A percentile compares a stretch with the other conserved stretches of the same genome.
phyloP scores from a whole-genome alignment of 1,140 invertebrate species.

The Eriosoma lanigerum region DNA sequence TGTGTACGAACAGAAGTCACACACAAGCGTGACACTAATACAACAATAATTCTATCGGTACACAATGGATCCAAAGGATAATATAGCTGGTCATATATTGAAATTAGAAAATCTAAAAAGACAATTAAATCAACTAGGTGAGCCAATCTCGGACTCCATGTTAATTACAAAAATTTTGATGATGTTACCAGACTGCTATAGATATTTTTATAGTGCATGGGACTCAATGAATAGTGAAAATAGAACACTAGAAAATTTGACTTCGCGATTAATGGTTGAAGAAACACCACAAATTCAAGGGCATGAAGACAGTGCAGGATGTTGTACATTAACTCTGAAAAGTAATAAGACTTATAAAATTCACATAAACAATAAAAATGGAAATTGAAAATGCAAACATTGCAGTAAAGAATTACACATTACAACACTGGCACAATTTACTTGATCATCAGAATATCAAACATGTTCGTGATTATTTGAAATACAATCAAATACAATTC shows the following conservation, averaged over 20 bases:
- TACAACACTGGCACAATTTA: not conserved
- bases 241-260: not conserved
- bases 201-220: not conserved
- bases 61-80: not conserved
- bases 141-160: not conserved
- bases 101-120: not conserved
- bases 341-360: too few species aligned
- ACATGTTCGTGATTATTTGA: not conserved
- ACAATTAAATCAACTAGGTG: too few species aligned
- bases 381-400: too few species aligned
- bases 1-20: not conserved
- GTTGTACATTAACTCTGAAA: not conserved
- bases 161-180: not conserved
- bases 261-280: not conserved
- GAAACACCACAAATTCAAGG: not conserved
- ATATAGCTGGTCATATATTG: not conserved
- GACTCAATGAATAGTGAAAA: not conserved
- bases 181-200: not conserved
- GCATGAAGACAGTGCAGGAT: not conserved
- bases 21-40: not conserved
- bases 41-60: conserved; percentile 5
- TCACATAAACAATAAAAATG: too few species aligned
- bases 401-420: not conserved
- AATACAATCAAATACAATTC: not conserved
- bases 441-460: not conserved